A percentile compares a stretch with the other conserved stretches of the same genome.
Conservation (phyloP, 2,113 vertebrate genomes). For the Hirundichthys speculiger region DNA sequence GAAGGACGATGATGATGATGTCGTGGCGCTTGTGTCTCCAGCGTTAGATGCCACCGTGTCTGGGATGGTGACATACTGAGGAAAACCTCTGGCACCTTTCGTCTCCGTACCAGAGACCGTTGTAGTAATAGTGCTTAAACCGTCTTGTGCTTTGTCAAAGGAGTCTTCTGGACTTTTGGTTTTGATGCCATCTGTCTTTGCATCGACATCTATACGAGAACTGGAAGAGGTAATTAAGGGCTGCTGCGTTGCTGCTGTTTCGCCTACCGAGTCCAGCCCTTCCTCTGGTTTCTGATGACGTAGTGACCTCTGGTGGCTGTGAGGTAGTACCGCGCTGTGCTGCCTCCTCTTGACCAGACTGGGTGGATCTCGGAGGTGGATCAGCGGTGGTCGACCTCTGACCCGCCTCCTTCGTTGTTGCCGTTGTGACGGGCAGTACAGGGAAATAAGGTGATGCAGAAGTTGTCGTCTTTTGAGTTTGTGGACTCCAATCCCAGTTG, state of each 20-base stretch:
- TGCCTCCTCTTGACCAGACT: slow-evolving; percentile 8
- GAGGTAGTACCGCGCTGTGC: slow-evolving; percentile 9
- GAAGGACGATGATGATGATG: slow-evolving; percentile 37
- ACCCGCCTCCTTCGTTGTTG: slow-evolving; percentile 17
- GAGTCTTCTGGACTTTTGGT: background rate
- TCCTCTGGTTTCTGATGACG: slow-evolving; percentile 10
- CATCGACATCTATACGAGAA: background rate
- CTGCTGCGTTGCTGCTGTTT: background rate
- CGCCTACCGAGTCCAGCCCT: slow-evolving; percentile 9
- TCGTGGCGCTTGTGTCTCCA: slow-evolving; percentile 49
- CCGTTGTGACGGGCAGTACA: slow-evolving; percentile 36
- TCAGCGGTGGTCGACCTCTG: slow-evolving; percentile 28
- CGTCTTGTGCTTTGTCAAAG: slow-evolving; percentile 1
- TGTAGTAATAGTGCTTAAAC: background rate
- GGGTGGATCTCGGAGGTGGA: slow-evolving; percentile 8
- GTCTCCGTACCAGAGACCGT: background rate
- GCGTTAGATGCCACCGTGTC: background rate
- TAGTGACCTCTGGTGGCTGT: slow-evolving; percentile 24
- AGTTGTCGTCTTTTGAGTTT: slow-evolving; percentile 17
- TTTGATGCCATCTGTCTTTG: slow-evolving; percentile 5
- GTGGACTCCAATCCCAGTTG: slow-evolving; percentile 24
- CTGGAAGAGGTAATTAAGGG: background rate
- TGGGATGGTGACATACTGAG: background rate
- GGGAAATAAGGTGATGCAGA: slow-evolving; percentile 12
- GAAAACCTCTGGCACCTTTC: slow-evolving; percentile 16